Base-by-base conservation (phyloP, 2,797 vertebrate genomes). In the Hoplostethus atlanticus region DNA sequence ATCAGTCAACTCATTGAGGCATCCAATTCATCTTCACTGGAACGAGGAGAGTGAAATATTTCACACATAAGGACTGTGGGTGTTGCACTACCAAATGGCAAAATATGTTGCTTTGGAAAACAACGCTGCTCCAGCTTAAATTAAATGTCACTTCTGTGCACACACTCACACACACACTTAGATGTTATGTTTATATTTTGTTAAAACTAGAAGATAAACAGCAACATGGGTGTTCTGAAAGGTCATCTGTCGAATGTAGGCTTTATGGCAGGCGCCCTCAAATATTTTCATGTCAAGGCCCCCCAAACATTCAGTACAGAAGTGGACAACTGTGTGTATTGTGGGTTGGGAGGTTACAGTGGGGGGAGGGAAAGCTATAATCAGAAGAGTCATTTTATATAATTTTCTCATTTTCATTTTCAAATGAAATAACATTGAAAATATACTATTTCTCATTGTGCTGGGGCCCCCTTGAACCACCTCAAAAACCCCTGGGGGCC, bases 21-120 rank as follows among this genome's bases (percentile, higher is more conserved):
- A 54, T 74, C 48, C 50, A 73, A 73, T 87, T 77, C 61, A 80
- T 79, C 63, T 67, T 47, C 51, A 64, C 50, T 59, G 50, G 54
- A 64, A 84, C 73, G 9, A 79, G 46, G 54, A 42, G 51, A 62
- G 31, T 66, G 42, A 57, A 68, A 52, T 72, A 38, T 61, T 60
- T 36, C 48, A 56, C 31, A 62, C 17, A 68, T 46, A 8, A 71
- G 4, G 21, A 2, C 3, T 51, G 58, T 48, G 63, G 25, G 63
- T 51, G 59, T 30, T 40, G 40, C 31, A 60, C 30, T 13, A 9
- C 21, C 36, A 40, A 68, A 50, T 38, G 55, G 17, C 46, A 38
- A 60, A 65, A 64, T 58, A 73, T 54, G 64, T 47, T 13, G 3
- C 42, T 44, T 44, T 44, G 12, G 42, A 44, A 44, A 44, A 44